Evolutionary conservation across 2,888 invertebrate genomes (phyloP).

Genomic region (Oscheius sp.): DNA sequence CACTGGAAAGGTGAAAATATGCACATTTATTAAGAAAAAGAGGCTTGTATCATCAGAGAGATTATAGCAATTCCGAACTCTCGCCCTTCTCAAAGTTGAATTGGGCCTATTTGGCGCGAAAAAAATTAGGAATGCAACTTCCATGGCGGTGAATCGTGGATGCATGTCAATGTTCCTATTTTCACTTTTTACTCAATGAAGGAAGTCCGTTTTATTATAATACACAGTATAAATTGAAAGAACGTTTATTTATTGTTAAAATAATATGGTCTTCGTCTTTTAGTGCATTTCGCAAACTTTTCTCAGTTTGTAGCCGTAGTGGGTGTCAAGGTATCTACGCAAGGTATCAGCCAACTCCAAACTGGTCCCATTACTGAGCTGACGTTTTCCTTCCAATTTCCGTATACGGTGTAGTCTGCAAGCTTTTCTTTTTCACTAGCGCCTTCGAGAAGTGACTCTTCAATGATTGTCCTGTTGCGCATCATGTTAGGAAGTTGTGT

Average conservation of each 20-base stretch:
- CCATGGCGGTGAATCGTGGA: too few relatives aligned
- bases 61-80: too few relatives aligned
- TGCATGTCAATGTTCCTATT: too few relatives aligned
- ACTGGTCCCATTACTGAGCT: constrained; percentile 10
- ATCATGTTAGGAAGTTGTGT: constrained; percentile 45
- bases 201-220: neutral
- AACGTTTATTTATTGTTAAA: neutral
- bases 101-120: too few relatives aligned
- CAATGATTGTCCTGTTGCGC: constrained; percentile 50
- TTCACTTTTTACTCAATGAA: too few relatives aligned
- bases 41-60: too few relatives aligned
- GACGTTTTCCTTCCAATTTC: constrained; percentile 2
- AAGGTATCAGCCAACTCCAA: constrained; percentile 27
- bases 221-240: neutral
- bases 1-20: too few relatives aligned
- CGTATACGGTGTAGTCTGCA: neutral
- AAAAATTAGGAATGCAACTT: too few relatives aligned
- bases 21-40: too few relatives aligned
- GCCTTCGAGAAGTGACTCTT: constrained; percentile 38
- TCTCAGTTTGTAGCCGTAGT: neutral
- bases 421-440: neutral
- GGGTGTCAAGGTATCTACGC: neutral
- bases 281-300: neutral
- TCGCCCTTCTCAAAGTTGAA: too few relatives aligned
- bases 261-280: neutral